These are phyloP conservation scores for Martes martes DNA, from an alignment of 2,113 vertebrate species.

Conservation along the genomic window DNA sequence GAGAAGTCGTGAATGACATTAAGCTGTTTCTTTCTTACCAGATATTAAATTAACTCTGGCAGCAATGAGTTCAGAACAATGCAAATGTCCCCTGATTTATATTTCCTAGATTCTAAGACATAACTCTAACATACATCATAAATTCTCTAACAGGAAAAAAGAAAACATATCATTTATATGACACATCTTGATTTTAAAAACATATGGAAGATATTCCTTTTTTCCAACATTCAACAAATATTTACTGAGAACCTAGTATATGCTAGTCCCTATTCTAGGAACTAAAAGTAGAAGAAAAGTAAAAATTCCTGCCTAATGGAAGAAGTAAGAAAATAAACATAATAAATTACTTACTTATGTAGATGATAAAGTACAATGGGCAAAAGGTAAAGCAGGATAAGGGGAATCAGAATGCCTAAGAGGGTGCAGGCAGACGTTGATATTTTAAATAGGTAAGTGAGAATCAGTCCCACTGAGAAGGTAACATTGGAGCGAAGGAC, in stretches of 20 bases:
- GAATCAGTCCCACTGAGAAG: not conserved
- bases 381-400: not conserved
- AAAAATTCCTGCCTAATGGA: not conserved
- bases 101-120: not conserved
- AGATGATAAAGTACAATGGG: not conserved
- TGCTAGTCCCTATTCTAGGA: not conserved
- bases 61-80: not conserved
- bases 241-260: not conserved
- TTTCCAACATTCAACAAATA: not conserved
- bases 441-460: not conserved
- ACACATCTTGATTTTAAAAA: slow-evolving; percentile 2
- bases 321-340: not conserved
- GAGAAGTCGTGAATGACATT: slow-evolving; percentile 1
- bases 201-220: not conserved
- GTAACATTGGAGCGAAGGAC: not conserved
- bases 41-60: not conserved
- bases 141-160: not conserved
- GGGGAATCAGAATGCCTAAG: not conserved
- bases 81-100: not conserved
- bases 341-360: not conserved
- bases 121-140: not conserved
- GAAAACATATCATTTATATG: not conserved
- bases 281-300: not conserved
- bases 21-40: not conserved
- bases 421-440: not conserved